phyloP scores from a whole-genome alignment of 2,888 invertebrate species.

The Harmothoe impar region DNA sequence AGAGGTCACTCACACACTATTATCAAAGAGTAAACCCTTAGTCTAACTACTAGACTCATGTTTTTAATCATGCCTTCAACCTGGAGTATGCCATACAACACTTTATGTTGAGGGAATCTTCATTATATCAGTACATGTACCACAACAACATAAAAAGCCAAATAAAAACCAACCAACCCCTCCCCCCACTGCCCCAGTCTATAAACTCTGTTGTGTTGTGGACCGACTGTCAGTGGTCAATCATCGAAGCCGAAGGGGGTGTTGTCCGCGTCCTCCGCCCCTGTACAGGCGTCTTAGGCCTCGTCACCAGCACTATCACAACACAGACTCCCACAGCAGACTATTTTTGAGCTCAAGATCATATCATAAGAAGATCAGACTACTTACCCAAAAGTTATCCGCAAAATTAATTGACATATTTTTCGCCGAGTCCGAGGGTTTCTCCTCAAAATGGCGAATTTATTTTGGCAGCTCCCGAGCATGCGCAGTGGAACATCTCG shows the following conservation, averaged over 20 bases:
- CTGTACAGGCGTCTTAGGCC: neutral
- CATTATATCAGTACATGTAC: too few relatives aligned
- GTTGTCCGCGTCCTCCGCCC: neutral
- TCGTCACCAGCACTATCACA: too few relatives aligned
- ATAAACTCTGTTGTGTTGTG: neutral
- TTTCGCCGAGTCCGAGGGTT: slow-evolving; percentile 68
- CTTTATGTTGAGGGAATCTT: too few relatives aligned
- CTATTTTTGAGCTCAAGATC: neutral
- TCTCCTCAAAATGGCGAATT: slow-evolving; percentile 77
- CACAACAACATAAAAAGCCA: too few relatives aligned
- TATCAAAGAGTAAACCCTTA: too few relatives aligned
- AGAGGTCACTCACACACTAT: too few relatives aligned
- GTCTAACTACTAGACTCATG: too few relatives aligned
- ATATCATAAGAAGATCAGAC: neutral
- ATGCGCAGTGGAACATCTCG: slow-evolving; percentile 71
- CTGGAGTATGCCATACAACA: too few relatives aligned
- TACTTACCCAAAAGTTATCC: slow-evolving; percentile 80
- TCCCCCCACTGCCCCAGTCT: too few relatives aligned
- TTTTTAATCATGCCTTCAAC: too few relatives aligned
- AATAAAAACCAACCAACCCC: neutral
- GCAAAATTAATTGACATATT: slow-evolving; percentile 78
- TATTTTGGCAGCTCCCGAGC: slow-evolving; percentile 77
- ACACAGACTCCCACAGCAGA: neutral
- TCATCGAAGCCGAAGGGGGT: slow-evolving; percentile 21
- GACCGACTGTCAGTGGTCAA: neutral